Conservation (phyloP, 2,113 vertebrate genomes). For the Rhabdomys dilectus region DNA sequence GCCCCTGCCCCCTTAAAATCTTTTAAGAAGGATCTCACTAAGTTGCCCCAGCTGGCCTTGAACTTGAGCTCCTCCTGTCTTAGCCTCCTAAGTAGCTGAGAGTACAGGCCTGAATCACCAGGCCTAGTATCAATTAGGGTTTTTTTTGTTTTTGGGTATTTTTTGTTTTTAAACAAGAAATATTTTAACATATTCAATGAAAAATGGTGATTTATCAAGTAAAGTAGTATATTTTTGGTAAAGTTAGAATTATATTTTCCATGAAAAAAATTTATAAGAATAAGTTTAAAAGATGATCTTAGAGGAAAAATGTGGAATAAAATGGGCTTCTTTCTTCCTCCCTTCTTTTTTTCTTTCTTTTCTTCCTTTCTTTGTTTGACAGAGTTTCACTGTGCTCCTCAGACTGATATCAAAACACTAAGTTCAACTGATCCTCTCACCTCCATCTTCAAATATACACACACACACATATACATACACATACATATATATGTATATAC, state of each 20-base stretch:
- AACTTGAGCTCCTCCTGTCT: neutral
- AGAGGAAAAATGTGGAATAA: neutral
- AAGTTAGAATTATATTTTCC: neutral
- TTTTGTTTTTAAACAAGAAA: neutral
- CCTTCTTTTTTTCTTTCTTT: too few relatives aligned
- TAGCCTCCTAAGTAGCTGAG: neutral
- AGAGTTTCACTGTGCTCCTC: neutral
- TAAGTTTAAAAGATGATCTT: neutral
- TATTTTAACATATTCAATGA: neutral
- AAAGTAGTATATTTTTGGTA: neutral
- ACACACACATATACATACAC: too few relatives aligned
- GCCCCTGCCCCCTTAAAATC: neutral
- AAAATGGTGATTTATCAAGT: neutral
- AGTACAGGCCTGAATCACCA: neutral
- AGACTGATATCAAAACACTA: neutral
- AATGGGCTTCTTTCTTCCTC: neutral
- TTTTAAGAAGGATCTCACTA: neutral
- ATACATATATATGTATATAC: too few relatives aligned
- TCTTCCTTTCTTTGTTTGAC: neutral
- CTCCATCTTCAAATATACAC: neutral
- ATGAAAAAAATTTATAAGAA: neutral
- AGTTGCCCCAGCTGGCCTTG: neutral
- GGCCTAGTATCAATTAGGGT: neutral
- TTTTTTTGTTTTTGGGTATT: neutral
- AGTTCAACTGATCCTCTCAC: neutral